Conservation (phyloP, 2,888 invertebrate species). For the Drosophila meridiana region DNA sequence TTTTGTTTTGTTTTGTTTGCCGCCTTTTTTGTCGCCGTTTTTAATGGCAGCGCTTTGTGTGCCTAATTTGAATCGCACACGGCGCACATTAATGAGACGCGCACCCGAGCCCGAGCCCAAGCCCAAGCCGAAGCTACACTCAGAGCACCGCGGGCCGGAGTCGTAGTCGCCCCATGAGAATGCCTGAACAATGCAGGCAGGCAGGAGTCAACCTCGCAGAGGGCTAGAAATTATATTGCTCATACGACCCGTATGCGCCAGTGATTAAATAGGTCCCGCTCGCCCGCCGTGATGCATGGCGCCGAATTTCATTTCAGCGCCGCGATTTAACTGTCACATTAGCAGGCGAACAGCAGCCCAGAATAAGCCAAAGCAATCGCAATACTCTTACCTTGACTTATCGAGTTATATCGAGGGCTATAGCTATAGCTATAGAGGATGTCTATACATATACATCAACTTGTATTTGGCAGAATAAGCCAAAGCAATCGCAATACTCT, state of each 20-base stretch:
- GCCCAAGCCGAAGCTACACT: conserved; percentile 20
- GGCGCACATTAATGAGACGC: conserved; percentile 68
- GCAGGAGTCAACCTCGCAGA: not conserved
- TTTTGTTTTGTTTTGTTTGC: conserved; percentile 26
- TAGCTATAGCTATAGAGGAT: too few species aligned
- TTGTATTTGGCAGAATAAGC: not conserved
- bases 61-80: conserved; percentile 74
- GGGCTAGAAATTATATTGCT: conserved; percentile 38
- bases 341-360: conserved; percentile 21
- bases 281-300: not conserved
- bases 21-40: conserved; percentile 56
- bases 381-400: conserved; percentile 1
- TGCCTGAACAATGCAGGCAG: conserved; percentile 25
- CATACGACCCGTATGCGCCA: conserved; percentile 47
- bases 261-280: conserved; percentile 55
- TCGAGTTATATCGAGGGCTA: too few species aligned
- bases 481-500: conserved; percentile 10
- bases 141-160: not conserved
- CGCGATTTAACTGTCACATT: conserved; percentile 57
- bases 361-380: not conserved
- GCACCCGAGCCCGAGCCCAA: conserved; percentile 20
- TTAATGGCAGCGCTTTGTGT: conserved; percentile 73
- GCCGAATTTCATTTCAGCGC: conserved; percentile 57
- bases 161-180: not conserved
- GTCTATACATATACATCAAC: too few species aligned